These are phyloP conservation scores for Atta cephalotes DNA, from an alignment of 1,140 invertebrate species.

Conservation along the genomic window DNA sequence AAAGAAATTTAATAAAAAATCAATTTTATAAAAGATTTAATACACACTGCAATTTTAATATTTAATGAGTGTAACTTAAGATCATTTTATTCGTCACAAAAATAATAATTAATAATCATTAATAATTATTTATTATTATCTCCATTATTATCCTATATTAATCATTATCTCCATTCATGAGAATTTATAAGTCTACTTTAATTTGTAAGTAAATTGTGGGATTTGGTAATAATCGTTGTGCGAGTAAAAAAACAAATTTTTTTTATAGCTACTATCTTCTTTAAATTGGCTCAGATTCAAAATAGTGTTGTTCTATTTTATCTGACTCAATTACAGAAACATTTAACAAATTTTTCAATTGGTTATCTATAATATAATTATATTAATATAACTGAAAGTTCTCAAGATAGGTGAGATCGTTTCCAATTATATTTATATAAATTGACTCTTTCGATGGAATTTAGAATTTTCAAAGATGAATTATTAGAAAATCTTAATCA, in stretches of 20 bases:
- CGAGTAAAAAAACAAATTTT: neutral
- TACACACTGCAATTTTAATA: neutral
- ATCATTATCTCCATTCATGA: neutral
- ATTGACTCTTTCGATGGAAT: slow-evolving; percentile 19
- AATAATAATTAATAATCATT: neutral
- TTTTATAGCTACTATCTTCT: neutral
- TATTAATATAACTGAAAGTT: slow-evolving; percentile 2
- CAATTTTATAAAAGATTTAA: neutral
- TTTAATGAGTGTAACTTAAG: neutral
- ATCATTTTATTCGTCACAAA: neutral
- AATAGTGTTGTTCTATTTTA: slow-evolving; percentile 22
- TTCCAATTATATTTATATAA: slow-evolving; percentile 40
- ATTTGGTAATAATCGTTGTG: neutral
- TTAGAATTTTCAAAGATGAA: slow-evolving; percentile 13
- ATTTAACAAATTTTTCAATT: slow-evolving; percentile 29
- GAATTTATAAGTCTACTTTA: neutral
- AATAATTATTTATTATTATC: neutral
- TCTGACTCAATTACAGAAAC: neutral
- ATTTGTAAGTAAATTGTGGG: neutral
- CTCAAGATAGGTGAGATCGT: neutral
- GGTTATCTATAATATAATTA: neutral
- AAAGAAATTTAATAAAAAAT: neutral
- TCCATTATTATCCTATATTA: neutral
- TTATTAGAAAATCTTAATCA: slow-evolving; percentile 11
- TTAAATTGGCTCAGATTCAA: slow-evolving; percentile 12